phyloP scores from a whole-genome alignment of 1,140 invertebrate genomes.

The Saccostrea glomerata region DNA sequence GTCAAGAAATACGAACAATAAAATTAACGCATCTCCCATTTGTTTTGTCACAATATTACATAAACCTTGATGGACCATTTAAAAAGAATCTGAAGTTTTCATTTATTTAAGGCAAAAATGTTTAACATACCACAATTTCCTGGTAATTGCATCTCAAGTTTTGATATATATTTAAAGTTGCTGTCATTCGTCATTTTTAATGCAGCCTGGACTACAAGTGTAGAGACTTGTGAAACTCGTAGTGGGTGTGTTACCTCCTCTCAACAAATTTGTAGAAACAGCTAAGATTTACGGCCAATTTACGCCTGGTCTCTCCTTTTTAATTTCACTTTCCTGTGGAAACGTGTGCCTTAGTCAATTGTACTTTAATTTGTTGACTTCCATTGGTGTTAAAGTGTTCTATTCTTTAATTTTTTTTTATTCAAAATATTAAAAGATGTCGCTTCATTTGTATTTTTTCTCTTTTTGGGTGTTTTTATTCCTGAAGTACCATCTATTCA shows the following conservation, averaged over 20 bases:
- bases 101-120: conserved; percentile 13
- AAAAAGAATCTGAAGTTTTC: conserved; percentile 7
- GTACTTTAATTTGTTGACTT: background rate
- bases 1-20: background rate
- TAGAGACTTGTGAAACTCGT: background rate
- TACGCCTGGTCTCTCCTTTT: background rate
- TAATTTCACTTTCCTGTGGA: background rate
- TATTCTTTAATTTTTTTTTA: background rate
- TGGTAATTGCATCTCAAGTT: conserved; percentile 20
- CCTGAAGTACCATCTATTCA: background rate
- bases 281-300: background rate
- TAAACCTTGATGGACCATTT: conserved; percentile 9
- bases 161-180: background rate
- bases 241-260: conserved; percentile 4
- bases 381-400: background rate
- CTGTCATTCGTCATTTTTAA: conserved; percentile 11
- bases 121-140: conserved; percentile 22
- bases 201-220: background rate
- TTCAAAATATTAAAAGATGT: background rate
- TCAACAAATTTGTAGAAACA: background rate
- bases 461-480: background rate
- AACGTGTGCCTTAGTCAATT: background rate
- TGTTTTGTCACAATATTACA: conserved; percentile 11
- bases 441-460: background rate
- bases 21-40: conserved; percentile 5